Percentiles rank a stretch among this genome's conserved stretches.
These are phyloP conservation scores for Archilochus colubris DNA, from an alignment of 2,113 vertebrate genomes.

Conservation along the genomic window DNA sequence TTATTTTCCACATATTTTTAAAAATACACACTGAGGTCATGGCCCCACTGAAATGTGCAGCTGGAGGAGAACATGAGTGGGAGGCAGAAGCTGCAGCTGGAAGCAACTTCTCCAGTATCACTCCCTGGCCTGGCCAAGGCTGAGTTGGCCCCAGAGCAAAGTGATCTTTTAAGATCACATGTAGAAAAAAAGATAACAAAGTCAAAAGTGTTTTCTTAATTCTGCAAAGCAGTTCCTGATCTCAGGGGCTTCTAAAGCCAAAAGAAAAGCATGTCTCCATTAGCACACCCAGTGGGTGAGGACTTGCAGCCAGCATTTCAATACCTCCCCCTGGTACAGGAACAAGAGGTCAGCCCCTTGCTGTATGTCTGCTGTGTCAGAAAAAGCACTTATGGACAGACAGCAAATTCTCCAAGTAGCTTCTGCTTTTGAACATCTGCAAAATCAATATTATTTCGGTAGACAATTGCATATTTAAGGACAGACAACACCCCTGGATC, in stretches of 20 bases:
- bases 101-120: neutral
- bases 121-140: neutral
- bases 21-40: neutral
- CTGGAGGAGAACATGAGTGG: neutral
- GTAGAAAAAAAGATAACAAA: neutral
- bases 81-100: neutral
- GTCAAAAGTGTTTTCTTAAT: neutral
- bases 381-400: neutral
- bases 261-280: neutral
- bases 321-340: neutral
- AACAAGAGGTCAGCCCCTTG: neutral
- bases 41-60: neutral
- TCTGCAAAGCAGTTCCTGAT: neutral
- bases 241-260: slow-evolving; percentile 76
- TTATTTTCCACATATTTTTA: slow-evolving; percentile 16
- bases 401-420: neutral
- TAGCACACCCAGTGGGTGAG: neutral
- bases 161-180: neutral
- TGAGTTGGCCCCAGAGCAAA: neutral
- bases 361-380: neutral
- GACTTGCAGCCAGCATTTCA: neutral
- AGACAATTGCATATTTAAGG: neutral
- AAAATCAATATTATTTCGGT: neutral
- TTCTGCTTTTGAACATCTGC: neutral
- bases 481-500: rapidly evolving